Conservation (phyloP, 1,140 invertebrate genomes). For the Bombus consobrinus region DNA sequence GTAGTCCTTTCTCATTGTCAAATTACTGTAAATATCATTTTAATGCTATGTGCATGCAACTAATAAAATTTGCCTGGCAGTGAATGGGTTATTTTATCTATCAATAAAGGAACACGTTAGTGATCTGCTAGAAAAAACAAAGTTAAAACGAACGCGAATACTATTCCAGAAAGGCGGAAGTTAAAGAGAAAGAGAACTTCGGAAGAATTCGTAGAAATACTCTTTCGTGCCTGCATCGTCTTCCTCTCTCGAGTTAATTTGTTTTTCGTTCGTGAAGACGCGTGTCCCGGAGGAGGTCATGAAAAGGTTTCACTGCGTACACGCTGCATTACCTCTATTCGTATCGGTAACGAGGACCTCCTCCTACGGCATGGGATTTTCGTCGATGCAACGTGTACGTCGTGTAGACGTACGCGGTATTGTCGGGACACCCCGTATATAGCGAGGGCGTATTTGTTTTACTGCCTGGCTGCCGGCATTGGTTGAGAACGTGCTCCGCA, state of each 20-base stretch:
- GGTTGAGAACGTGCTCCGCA: slow-evolving; percentile 82
- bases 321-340: slow-evolving; percentile 69
- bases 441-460: slow-evolving; percentile 82
- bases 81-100: too few species aligned
- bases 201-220: background rate
- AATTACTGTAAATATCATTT: too few species aligned
- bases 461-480: slow-evolving; percentile 81
- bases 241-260: slow-evolving; percentile 51
- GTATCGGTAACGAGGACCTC: slow-evolving; percentile 74
- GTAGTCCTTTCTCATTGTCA: too few species aligned
- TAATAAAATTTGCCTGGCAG: too few species aligned
- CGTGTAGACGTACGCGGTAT: slow-evolving; percentile 63
- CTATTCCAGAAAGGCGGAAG: too few species aligned
- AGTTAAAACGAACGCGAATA: too few species aligned
- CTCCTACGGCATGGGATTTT: slow-evolving; percentile 36
- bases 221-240: background rate
- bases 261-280: slow-evolving; percentile 43
- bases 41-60: too few species aligned
- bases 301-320: slow-evolving; percentile 71
- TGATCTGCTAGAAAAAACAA: too few species aligned
- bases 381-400: slow-evolving; percentile 12
- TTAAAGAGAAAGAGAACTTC: too few species aligned
- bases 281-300: slow-evolving; percentile 51
- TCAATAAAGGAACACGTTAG: too few species aligned
- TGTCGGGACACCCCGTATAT: slow-evolving; percentile 76